These are phyloP conservation scores for Cephalopachus bancanus DNA, from an alignment of 2,797 vertebrate genomes.

Conservation along the genomic window DNA sequence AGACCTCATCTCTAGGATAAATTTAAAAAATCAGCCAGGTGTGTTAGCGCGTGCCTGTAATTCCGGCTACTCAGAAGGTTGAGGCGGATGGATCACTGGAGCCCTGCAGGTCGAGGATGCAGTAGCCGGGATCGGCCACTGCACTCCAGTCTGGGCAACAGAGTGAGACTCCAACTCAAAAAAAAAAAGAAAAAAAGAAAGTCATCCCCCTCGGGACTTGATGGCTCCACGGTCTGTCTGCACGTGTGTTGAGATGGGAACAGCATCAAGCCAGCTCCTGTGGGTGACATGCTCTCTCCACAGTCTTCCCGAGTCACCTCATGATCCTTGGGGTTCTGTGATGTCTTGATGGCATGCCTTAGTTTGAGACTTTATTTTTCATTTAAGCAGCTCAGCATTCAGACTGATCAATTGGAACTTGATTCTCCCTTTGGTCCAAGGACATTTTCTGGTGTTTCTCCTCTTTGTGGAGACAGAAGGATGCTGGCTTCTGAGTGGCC, in stretches of 20 bases:
- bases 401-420: neutral
- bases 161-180: too few relatives aligned
- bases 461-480: neutral
- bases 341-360: neutral
- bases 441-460: neutral
- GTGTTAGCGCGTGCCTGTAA: too few relatives aligned
- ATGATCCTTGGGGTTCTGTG: neutral
- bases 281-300: neutral
- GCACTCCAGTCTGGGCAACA: too few relatives aligned
- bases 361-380: neutral
- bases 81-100: too few relatives aligned
- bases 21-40: too few relatives aligned
- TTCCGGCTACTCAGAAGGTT: too few relatives aligned
- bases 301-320: rapidly evolving
- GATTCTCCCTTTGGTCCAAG: neutral
- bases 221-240: neutral
- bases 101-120: too few relatives aligned
- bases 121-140: too few relatives aligned
- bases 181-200: too few relatives aligned
- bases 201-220: neutral
- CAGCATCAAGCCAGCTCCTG: neutral
- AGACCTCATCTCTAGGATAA: too few relatives aligned
- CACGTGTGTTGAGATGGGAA: rapidly evolving
- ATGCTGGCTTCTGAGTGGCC: too few relatives aligned
- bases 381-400: neutral